phyloP scores from a whole-genome alignment of 2,888 invertebrate species.

The Trypoxylon attenuatum region DNA sequence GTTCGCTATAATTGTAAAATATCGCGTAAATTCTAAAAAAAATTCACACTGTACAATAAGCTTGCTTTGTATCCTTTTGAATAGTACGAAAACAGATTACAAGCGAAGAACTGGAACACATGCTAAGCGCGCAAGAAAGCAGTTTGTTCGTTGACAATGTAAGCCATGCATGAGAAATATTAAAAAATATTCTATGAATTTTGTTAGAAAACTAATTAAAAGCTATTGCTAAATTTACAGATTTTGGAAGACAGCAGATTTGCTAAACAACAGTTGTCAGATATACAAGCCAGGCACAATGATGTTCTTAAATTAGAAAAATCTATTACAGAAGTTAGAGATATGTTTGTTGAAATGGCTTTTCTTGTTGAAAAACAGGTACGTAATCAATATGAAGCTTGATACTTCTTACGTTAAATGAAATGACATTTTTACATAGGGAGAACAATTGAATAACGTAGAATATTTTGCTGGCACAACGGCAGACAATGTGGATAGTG shows the following conservation, averaged over 20 bases:
- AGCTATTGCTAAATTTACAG: conserved; percentile 71
- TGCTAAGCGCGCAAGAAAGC: conserved; percentile 73
- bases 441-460: conserved; percentile 81
- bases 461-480: conserved; percentile 81
- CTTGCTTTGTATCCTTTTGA: conserved; percentile 8
- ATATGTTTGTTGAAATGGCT: conserved; percentile 90
- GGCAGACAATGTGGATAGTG: conserved; percentile 78
- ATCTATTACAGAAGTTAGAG: conserved; percentile 85
- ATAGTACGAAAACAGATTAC: too few relatives aligned
- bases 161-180: conserved; percentile 52
- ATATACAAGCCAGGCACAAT: conserved; percentile 87
- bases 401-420: neutral
- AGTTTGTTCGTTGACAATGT: conserved; percentile 77
- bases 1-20: too few relatives aligned
- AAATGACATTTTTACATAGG: conserved; percentile 72
- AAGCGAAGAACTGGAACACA: conserved; percentile 72
- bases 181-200: neutral
- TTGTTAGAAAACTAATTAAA: neutral
- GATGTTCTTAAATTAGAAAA: conserved; percentile 89
- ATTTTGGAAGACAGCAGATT: conserved; percentile 87
- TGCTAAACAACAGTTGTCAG: conserved; percentile 84
- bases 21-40: neutral
- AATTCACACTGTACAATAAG: conserved; percentile 1
- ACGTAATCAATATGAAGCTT: conserved; percentile 44
- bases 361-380: conserved; percentile 86